These are phyloP conservation scores for Lindbergichthys nudifrons DNA, from an alignment of 2,797 vertebrate species.

Conservation along the genomic window DNA sequence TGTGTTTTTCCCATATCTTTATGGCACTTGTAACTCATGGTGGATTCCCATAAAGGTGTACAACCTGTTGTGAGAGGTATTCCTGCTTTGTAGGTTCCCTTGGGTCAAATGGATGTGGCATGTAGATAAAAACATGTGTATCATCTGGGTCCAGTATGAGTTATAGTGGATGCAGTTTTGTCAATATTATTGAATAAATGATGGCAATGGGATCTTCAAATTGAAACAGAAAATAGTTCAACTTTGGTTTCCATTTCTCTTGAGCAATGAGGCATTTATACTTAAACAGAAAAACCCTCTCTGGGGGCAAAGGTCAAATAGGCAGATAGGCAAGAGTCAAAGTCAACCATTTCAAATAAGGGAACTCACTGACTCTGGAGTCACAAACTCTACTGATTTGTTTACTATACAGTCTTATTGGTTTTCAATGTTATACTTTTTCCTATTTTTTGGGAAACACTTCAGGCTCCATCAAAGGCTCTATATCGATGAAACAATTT, in stretches of 20 bases:
- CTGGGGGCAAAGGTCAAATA: not conserved
- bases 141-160: not conserved
- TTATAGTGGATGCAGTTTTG: not conserved
- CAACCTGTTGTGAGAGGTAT: not conserved
- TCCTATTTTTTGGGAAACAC: too few relatives aligned
- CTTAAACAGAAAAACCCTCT: not conserved
- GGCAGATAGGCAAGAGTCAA: not conserved
- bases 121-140: conserved; percentile 6
- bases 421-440: too few relatives aligned
- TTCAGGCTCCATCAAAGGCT: too few relatives aligned
- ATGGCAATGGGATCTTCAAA: not conserved
- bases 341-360: not conserved
- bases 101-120: not conserved
- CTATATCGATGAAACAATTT: too few relatives aligned
- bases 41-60: conserved; percentile 14
- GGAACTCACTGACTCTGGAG: too few relatives aligned
- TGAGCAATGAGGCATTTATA: not conserved
- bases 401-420: too few relatives aligned
- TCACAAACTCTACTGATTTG: too few relatives aligned
- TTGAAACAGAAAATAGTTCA: not conserved
- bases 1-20: conserved; percentile 21
- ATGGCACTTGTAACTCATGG: conserved; percentile 8
- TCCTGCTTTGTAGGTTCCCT: not conserved
- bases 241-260: not conserved
- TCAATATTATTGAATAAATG: not conserved